Conservation (phyloP, 2,888 invertebrate species). For the Encarsia formosa region DNA sequence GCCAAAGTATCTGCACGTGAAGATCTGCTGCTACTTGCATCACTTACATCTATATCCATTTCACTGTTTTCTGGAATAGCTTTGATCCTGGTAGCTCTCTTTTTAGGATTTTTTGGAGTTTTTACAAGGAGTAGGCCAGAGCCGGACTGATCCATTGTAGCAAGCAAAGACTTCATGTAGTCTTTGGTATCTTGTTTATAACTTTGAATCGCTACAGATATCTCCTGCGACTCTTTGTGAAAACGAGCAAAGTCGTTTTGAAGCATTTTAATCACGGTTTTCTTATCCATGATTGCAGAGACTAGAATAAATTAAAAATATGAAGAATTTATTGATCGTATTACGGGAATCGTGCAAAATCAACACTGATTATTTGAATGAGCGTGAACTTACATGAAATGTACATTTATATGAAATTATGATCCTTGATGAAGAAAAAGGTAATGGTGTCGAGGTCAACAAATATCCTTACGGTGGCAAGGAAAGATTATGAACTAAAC, state of each 20-base stretch:
- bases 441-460: too few relatives aligned
- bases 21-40: neutral
- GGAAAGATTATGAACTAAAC: too few relatives aligned
- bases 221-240: constrained; percentile 19
- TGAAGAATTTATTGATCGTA: too few relatives aligned
- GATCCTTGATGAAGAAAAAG: too few relatives aligned
- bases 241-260: constrained; percentile 30
- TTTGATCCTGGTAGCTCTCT: constrained; percentile 35
- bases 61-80: constrained; percentile 43
- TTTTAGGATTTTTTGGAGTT: constrained; percentile 39
- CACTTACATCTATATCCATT: constrained; percentile 3
- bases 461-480: too few relatives aligned
- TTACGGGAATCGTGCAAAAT: too few relatives aligned
- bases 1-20: constrained; percentile 5
- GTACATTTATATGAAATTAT: too few relatives aligned
- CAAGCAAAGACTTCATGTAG: constrained; percentile 30
- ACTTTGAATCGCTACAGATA: constrained; percentile 25
- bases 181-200: constrained; percentile 24
- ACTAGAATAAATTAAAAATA: too few relatives aligned
- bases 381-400: too few relatives aligned
- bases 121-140: constrained; percentile 39
- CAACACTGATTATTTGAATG: too few relatives aligned
- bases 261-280: constrained; percentile 31
- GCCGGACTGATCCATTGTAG: constrained; percentile 34
- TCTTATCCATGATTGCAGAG: constrained; percentile 29